A percentile compares a stretch with the other conserved stretches of the same genome.
These are phyloP conservation scores for Polypterus senegalus DNA, from an alignment of 2,113 vertebrate species.

Conservation along the genomic window DNA sequence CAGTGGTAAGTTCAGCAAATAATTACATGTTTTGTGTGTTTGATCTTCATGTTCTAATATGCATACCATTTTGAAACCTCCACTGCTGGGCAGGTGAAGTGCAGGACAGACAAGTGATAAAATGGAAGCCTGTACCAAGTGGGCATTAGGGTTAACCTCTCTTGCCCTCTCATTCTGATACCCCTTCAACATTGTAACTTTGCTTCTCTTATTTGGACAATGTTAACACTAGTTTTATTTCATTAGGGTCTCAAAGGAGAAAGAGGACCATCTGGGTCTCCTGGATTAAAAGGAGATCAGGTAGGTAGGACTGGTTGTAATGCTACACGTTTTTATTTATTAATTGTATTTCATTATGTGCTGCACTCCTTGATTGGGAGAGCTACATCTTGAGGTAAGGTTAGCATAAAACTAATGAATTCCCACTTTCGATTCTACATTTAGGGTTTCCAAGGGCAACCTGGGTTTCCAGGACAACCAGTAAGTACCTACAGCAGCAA, in stretches of 20 bases:
- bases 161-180: no score
- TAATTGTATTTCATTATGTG: no score
- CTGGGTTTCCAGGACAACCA: conserved; percentile 76
- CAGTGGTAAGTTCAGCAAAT: conserved; percentile 50
- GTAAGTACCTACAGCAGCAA: conserved; percentile 44
- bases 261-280: conserved; percentile 50
- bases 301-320: conserved; percentile 31
- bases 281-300: conserved; percentile 76
- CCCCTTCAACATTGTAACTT: background rate
- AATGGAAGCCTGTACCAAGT: background rate
- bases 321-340: no score
- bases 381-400: background rate
- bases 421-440: conserved; percentile 11
- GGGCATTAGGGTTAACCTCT: no score
- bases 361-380: background rate
- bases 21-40: no score
- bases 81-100: no score
- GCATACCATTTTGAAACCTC: no score
- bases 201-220: background rate
- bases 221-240: conserved; percentile 8
- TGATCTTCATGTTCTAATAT: no score
- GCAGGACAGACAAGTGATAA: background rate
- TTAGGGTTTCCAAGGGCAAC: conserved; percentile 82
- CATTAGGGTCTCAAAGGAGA: conserved; percentile 81
- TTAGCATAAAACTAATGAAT: no score